Conservation (phyloP, 2,888 invertebrate species). For the Herminia tarsipennalis region DNA sequence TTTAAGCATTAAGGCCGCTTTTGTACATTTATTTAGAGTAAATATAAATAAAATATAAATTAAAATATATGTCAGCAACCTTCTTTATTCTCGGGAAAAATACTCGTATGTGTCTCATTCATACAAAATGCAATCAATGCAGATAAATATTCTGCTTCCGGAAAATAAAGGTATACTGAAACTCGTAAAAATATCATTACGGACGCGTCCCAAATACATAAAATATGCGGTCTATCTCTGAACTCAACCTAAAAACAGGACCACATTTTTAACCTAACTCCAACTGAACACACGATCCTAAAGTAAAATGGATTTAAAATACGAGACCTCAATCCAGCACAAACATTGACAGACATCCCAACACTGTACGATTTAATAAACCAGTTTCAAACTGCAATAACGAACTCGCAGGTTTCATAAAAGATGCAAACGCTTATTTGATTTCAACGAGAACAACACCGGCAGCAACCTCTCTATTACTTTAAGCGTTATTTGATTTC, state of each 20-base stretch:
- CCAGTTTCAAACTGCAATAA: constrained; percentile 33
- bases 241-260: neutral
- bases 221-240: neutral
- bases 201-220: constrained; percentile 3
- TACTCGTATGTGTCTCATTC: too few relatives aligned
- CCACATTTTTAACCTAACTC: neutral
- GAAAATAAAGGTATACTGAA: neutral
- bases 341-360: constrained; percentile 13
- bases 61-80: too few relatives aligned
- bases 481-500: constrained; percentile 7
- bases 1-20: too few relatives aligned
- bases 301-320: neutral
- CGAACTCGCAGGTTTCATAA: constrained; percentile 15
- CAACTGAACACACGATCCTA: neutral
- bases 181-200: neutral
- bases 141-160: too few relatives aligned
- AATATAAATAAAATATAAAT: too few relatives aligned
- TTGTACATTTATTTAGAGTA: too few relatives aligned
- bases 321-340: constrained; percentile 9
- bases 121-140: too few relatives aligned
- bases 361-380: constrained; percentile 31
- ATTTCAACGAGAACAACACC: constrained; percentile 2
- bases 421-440: constrained; percentile 17
- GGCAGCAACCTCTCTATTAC: neutral
- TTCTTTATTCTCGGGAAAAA: too few relatives aligned